These are phyloP conservation scores for Chrysoperla carnea DNA, from an alignment of 1,140 invertebrate species.

Conservation along the genomic window DNA sequence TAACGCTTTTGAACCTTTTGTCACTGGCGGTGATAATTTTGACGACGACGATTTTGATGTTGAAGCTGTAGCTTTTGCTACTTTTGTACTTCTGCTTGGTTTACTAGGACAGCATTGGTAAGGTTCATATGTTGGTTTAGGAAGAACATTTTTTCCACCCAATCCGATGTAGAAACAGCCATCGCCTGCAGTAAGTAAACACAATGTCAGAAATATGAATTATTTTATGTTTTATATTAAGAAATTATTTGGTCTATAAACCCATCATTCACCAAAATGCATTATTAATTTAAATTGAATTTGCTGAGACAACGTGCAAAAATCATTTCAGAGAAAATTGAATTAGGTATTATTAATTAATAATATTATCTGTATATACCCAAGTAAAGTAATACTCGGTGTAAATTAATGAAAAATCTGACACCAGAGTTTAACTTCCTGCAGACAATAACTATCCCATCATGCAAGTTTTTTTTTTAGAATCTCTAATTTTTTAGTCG, in stretches of 20 bases:
- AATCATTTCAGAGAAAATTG: conserved; percentile 9
- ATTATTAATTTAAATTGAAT: too few species aligned
- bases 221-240: too few species aligned
- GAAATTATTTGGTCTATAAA: too few species aligned
- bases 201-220: conserved; percentile 33
- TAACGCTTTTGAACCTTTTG: conserved; percentile 9
- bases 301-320: conserved; percentile 6
- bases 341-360: conserved; percentile 13
- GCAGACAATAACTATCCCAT: conserved; percentile 25
- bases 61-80: conserved; percentile 30
- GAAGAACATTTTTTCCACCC: conserved; percentile 60
- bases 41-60: conserved; percentile 13
- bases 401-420: not conserved
- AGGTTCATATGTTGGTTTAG: conserved; percentile 63
- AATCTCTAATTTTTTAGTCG: not conserved
- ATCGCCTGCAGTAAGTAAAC: conserved; percentile 60
- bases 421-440: conserved; percentile 16
- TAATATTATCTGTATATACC: conserved; percentile 9
- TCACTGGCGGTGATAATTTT: conserved; percentile 13
- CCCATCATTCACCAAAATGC: too few species aligned
- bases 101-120: conserved; percentile 81
- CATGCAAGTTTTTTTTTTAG: not conserved
- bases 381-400: conserved; percentile 11
- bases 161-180: conserved; percentile 89
- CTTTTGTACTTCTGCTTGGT: conserved; percentile 48